Conservation (phyloP, 2,797 vertebrate species). For the Anabacerthia variegaticeps region DNA sequence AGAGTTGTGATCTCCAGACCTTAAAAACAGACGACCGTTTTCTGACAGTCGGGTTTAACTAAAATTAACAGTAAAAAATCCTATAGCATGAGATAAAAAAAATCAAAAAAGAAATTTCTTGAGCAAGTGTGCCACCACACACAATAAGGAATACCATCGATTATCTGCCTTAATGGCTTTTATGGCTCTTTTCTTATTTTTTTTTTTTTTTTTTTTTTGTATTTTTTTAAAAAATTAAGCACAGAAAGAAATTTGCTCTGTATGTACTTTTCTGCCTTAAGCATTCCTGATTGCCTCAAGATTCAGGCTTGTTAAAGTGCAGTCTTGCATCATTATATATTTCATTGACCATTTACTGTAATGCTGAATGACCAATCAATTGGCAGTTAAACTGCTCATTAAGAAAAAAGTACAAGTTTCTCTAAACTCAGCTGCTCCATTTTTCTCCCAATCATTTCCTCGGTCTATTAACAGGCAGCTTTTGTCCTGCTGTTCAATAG, state of each 20-base stretch:
- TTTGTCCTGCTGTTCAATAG: conserved; percentile 39
- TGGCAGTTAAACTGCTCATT: conserved; percentile 49
- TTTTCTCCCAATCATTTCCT: conserved; percentile 45
- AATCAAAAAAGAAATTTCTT: not conserved
- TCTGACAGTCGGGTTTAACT: not conserved
- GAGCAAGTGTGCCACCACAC: not conserved
- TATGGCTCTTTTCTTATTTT: not conserved
- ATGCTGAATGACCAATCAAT: conserved; percentile 41
- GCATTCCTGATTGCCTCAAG: not conserved
- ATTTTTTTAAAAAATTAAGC: not conserved
- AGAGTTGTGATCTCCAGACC: not conserved
- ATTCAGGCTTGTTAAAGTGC: not conserved
- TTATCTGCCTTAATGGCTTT: not conserved
- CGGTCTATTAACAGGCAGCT: conserved; percentile 20
- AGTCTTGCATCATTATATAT: conserved; percentile 27
- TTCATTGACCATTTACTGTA: conserved; percentile 46
- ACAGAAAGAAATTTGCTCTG: not conserved
- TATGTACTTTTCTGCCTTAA: conserved; percentile 20
- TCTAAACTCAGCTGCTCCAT: conserved; percentile 25
- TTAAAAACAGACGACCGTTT: not conserved
- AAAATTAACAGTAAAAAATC: not conserved
- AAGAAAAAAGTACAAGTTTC: conserved; percentile 57
- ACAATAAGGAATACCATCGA: not conserved
- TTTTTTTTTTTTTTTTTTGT: not conserved
- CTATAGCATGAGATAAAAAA: not conserved